phyloP scores from a whole-genome alignment of 1,140 invertebrate species.

The Manduca sexta region DNA sequence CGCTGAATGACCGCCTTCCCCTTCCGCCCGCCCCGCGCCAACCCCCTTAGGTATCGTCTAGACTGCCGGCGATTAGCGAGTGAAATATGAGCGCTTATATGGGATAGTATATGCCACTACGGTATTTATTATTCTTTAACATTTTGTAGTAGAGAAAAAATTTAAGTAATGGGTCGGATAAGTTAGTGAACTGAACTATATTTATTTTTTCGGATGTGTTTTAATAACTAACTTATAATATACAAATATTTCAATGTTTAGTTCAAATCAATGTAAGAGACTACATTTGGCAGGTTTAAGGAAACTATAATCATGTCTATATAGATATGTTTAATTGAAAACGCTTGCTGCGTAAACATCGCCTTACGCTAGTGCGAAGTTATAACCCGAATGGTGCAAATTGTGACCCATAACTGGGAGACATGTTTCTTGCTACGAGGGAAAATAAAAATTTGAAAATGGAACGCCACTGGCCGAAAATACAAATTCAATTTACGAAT shows the following conservation, averaged over 20 bases:
- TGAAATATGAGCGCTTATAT: background rate
- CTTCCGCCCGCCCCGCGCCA: conserved; percentile 38
- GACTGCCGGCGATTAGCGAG: conserved; percentile 12
- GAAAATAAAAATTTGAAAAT: conserved; percentile 45
- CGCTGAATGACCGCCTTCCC: conserved; percentile 68
- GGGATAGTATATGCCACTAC: too few species aligned
- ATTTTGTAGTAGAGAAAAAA: too few species aligned
- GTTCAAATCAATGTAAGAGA: too few species aligned
- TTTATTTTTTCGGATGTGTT: too few species aligned
- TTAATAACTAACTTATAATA: too few species aligned
- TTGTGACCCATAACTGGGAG: conserved; percentile 50
- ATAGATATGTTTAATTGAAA: background rate
- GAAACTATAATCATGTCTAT: too few species aligned
- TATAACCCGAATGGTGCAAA: conserved; percentile 53
- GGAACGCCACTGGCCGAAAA: conserved; percentile 29
- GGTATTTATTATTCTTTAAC: too few species aligned
- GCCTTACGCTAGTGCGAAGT: conserved; percentile 25
- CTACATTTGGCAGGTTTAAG: too few species aligned
- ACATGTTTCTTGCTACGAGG: conserved; percentile 41
- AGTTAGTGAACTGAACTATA: too few species aligned
- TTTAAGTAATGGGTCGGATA: too few species aligned
- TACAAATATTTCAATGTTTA: too few species aligned
- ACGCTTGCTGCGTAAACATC: conserved; percentile 1
- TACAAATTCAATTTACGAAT: background rate
- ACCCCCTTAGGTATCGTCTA: conserved; percentile 13